Base-by-base conservation (phyloP, 2,113 vertebrate species). In the Pelvicachromis taeniatus region DNA sequence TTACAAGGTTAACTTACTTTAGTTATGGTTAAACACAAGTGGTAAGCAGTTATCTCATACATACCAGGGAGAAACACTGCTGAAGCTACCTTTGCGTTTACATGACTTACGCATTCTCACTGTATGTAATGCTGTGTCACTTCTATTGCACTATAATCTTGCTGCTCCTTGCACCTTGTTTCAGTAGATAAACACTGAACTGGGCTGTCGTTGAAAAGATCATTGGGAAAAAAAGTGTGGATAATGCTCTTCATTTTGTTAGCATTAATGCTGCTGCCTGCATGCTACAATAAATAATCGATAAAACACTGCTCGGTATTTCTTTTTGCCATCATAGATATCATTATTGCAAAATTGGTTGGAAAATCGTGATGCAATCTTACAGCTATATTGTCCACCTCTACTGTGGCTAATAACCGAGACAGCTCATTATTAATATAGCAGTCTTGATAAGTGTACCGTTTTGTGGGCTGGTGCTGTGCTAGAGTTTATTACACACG, bases 71-170 rank as follows among this genome's bases (percentile, higher is more conserved):
- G 12, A 68, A 68, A 68, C 35, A 68, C 14, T 14, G 48, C 14
- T 29, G 40, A 48, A 29, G 21, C 9, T 70, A 70, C 40, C 65
- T 70, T 70, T 48, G 65, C 48, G 40, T 40, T 48, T 48, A 42
- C 40, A 48, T 70, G 21, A 70, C 0, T 0, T 70, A 45, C 8
- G 0, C 65, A 26, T 23, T 45, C 21, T 26, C 38, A 45, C 13
- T 40, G 7, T 45, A 45, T 45, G 26, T 26, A 26, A 70, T 48
- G 40, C 40, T 48, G 14, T 29, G 40, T 17, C 21, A 42, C 63
- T 42, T 23, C 65, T 48, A 48, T 70, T 48, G 40, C 40, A 29
- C 40, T 70, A 48, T 48, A 70, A 70, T 29, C 40, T 17, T 45
- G 65, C 40, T 70, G 65, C 21, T 70, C 21, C 40, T 70, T 40